A percentile compares a stretch with the other conserved stretches of the same genome.
These are phyloP conservation scores for Cyclophora albipunctata DNA, from an alignment of 2,888 invertebrate genomes.

Conservation along the genomic window DNA sequence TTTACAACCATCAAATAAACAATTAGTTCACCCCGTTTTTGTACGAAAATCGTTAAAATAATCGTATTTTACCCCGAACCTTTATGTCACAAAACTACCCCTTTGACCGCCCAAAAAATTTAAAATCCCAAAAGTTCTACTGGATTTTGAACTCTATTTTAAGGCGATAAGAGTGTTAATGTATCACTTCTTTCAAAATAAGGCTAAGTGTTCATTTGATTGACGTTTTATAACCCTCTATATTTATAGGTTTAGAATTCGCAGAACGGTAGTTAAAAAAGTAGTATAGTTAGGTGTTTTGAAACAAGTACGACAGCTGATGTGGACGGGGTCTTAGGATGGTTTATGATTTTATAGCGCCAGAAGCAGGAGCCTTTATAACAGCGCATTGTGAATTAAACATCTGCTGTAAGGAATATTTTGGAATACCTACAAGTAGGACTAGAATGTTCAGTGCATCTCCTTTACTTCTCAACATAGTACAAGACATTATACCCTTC, in stretches of 20 bases:
- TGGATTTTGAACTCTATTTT: constrained; percentile 14
- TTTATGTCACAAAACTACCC: constrained; percentile 42
- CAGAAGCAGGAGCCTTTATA: background rate
- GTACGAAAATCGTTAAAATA: constrained; percentile 31
- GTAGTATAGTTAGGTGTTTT: background rate
- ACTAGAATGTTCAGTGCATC: no score
- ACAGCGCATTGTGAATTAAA: background rate
- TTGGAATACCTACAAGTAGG: no score
- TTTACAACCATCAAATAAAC: constrained; percentile 32
- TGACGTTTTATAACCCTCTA: constrained; percentile 56
- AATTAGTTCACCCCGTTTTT: constrained; percentile 41
- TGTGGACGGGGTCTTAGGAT: background rate
- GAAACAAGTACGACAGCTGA: background rate
- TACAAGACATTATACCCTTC: no score
- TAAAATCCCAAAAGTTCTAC: background rate
- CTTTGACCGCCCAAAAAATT: constrained; percentile 22
- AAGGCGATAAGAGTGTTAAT: constrained; percentile 4
- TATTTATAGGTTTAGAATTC: constrained; percentile 61
- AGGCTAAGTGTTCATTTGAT: constrained; percentile 41
- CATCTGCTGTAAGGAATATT: no score
- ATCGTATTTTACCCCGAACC: constrained; percentile 36
- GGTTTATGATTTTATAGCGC: background rate
- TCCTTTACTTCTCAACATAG: no score
- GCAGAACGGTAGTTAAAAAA: constrained; percentile 44
- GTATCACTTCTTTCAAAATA: background rate